Conservation (phyloP, 2,888 invertebrate genomes). For the Cataglyphis altisquamis region DNA sequence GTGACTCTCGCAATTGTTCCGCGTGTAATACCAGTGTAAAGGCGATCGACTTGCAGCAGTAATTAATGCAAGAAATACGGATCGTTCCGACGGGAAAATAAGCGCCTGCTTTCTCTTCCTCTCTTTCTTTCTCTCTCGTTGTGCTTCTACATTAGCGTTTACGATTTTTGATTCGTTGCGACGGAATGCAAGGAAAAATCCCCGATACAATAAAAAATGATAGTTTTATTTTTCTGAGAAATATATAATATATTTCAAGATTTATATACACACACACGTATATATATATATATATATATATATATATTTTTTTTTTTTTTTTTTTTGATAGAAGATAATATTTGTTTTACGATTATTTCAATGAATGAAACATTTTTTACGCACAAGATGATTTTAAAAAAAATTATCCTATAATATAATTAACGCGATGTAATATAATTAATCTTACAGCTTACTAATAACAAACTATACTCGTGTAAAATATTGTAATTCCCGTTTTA, state of each 20-base stretch:
- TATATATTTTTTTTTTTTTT: not conserved
- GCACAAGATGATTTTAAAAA: not conserved
- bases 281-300: too few species aligned
- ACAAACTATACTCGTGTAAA: not conserved
- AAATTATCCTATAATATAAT: not conserved
- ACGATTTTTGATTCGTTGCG: slow-evolving; percentile 37
- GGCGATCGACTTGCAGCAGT: slow-evolving; percentile 59
- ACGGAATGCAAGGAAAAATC: not conserved
- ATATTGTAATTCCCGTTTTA: not conserved
- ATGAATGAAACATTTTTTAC: not conserved
- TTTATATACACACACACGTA: not conserved
- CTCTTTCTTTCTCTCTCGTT: not conserved
- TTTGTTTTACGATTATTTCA: not conserved
- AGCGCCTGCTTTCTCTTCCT: slow-evolving; percentile 17
- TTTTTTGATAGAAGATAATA: not conserved
- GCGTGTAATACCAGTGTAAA: slow-evolving; percentile 65
- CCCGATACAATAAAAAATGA: not conserved
- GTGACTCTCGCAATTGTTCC: slow-evolving; percentile 77
- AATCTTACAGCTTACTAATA: not conserved
- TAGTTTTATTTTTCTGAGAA: not conserved
- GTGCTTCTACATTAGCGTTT: slow-evolving; percentile 6
- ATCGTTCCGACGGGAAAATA: slow-evolving; percentile 50
- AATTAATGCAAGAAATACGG: slow-evolving; percentile 59
- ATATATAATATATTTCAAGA: not conserved
- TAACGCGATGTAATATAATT: not conserved